Percentiles rank a stretch among this genome's conserved stretches.
Conservation (phyloP, 2,888 invertebrate species). For the Idaea straminata region DNA sequence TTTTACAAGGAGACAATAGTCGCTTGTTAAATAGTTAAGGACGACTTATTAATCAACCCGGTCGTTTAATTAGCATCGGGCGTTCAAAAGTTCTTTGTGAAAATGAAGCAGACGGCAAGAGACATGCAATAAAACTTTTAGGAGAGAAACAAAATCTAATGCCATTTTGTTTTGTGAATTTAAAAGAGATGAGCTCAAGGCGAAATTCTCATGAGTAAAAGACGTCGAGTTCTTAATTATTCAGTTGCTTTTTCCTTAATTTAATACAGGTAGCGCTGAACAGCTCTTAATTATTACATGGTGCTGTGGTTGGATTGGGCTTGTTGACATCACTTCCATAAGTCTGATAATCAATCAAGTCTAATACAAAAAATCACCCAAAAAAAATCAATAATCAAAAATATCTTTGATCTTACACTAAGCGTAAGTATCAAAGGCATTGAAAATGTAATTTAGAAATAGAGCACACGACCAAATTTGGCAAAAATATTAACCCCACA, state of each 20-base stretch:
- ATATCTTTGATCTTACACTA: too few species aligned
- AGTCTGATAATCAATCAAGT: too few species aligned
- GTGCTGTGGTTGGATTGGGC: not conserved
- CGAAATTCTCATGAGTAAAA: not conserved
- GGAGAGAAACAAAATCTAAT: constrained; percentile 16
- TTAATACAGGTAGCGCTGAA: not conserved
- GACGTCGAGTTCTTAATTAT: not conserved
- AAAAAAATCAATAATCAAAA: too few species aligned
- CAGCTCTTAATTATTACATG: not conserved
- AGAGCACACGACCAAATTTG: too few species aligned
- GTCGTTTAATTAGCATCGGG: constrained; percentile 62
- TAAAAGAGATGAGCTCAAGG: not conserved
- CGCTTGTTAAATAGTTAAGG: constrained; percentile 68
- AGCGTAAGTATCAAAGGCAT: too few species aligned
- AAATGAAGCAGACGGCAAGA: constrained; percentile 34
- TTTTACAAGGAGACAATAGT: constrained; percentile 67
- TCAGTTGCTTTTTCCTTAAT: not conserved
- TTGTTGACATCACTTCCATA: not conserved
- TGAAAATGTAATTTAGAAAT: too few species aligned
- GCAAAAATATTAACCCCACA: too few species aligned
- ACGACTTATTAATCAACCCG: constrained; percentile 68
- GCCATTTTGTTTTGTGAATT: constrained; percentile 15
- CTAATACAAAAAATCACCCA: too few species aligned
- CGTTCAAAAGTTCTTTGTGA: constrained; percentile 47
- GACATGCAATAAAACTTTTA: constrained; percentile 35